Evolutionary conservation across 2,113 vertebrate species (phyloP).

Genomic region (Nestor notabilis): DNA sequence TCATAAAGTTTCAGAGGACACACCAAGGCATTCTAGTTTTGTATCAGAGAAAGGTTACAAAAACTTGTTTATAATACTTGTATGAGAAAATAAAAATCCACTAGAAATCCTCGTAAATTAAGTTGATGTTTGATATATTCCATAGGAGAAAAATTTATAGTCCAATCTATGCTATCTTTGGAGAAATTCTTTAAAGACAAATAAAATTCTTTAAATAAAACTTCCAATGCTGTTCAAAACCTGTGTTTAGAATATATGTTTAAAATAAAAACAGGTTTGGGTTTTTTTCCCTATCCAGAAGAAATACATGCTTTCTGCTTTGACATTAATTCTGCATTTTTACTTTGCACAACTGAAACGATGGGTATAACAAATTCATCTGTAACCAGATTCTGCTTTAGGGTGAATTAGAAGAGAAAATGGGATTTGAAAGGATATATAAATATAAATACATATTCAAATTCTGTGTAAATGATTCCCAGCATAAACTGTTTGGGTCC

Average conservation of each 20-base stretch:
- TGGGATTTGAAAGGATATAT: neutral
- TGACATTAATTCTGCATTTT: neutral
- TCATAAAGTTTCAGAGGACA: neutral
- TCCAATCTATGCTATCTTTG: neutral
- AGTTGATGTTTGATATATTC: neutral
- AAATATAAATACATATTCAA: neutral
- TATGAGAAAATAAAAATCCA: neutral
- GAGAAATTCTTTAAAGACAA: neutral
- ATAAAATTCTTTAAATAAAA: neutral
- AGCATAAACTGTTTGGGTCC: neutral
- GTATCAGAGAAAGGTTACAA: neutral
- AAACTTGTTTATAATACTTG: neutral
- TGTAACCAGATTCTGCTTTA: neutral
- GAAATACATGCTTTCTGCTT: neutral
- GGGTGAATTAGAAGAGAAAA: neutral
- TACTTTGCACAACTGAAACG: neutral
- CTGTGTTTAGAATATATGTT: neutral
- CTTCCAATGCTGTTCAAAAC: neutral
- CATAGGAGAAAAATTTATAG: neutral
- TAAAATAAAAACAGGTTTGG: rapidly evolving
- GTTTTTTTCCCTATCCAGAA: neutral
- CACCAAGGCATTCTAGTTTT: neutral
- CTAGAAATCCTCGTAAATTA: neutral
- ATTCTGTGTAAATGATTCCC: neutral
- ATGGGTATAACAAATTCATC: neutral